Conservation (phyloP, 2,888 invertebrate species). For the Calliopum simillimum region DNA sequence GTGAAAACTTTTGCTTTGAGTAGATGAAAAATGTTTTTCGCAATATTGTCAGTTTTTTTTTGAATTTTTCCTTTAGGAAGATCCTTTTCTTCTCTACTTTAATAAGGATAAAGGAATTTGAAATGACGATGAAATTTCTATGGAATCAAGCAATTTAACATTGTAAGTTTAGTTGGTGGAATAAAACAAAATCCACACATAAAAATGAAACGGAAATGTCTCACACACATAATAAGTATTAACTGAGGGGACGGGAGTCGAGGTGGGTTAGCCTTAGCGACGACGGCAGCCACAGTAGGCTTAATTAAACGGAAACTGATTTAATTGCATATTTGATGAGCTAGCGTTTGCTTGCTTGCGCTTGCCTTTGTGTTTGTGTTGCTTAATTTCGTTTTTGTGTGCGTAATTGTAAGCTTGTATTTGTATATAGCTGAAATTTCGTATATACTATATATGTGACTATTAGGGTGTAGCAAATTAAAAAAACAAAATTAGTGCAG, state of each 20-base stretch:
- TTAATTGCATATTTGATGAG: constrained; percentile 66
- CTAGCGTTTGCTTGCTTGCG: constrained; percentile 42
- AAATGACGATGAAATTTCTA: too few relatives aligned
- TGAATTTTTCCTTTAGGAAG: background rate
- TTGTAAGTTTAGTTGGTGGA: too few relatives aligned
- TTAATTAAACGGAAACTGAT: constrained; percentile 66
- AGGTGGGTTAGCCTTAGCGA: too few relatives aligned
- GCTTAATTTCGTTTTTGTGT: constrained; percentile 39
- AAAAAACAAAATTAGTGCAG: too few relatives aligned
- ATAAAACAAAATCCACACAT: too few relatives aligned
- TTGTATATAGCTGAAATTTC: background rate
- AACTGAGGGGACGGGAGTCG: too few relatives aligned
- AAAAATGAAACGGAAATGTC: too few relatives aligned
- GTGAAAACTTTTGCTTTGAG: background rate
- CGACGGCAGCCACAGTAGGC: constrained; percentile 45
- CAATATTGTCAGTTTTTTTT: background rate
- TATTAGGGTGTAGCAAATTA: background rate
- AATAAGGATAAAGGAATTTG: background rate
- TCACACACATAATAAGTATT: too few relatives aligned
- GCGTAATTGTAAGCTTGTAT: background rate
- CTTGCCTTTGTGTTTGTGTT: constrained; percentile 47
- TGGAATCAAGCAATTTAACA: too few relatives aligned
- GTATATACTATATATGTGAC: background rate
- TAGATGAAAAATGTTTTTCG: background rate
- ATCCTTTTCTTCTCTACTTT: background rate